Conservation (phyloP, 1,140 invertebrate species). For the Campoletis sonorensis region DNA sequence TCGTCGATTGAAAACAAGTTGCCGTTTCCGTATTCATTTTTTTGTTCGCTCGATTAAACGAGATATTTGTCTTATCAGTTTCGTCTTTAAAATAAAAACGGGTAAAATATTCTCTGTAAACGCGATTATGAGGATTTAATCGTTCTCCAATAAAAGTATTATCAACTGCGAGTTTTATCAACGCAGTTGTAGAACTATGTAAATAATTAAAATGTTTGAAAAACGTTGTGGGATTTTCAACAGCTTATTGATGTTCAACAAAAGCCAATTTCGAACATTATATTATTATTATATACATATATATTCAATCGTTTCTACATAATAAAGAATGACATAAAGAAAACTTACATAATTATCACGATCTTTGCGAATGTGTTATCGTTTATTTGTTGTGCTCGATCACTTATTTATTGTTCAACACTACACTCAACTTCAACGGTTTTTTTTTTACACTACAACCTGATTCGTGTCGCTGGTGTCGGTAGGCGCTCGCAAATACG, state of each 20-base stretch:
- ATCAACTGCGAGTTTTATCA: too few species aligned
- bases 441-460: too few species aligned
- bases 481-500: too few species aligned
- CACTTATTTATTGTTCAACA: neutral
- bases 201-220: too few species aligned
- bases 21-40: too few species aligned
- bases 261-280: neutral
- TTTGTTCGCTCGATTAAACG: neutral
- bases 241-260: neutral
- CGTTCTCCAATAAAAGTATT: too few species aligned
- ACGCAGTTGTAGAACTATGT: too few species aligned
- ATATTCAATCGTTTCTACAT: constrained; percentile 6
- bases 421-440: too few species aligned
- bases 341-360: neutral
- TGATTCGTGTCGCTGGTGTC: too few species aligned
- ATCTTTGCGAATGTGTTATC: neutral
- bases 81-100: neutral
- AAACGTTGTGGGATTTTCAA: too few species aligned
- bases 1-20: too few species aligned
- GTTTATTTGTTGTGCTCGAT: neutral
- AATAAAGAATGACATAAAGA: neutral
- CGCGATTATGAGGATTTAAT: too few species aligned
- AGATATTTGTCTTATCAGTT: neutral
- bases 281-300: neutral
- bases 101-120: neutral